Conservation (phyloP, 2,888 invertebrate species). For the Meiosimyza platycephala region DNA sequence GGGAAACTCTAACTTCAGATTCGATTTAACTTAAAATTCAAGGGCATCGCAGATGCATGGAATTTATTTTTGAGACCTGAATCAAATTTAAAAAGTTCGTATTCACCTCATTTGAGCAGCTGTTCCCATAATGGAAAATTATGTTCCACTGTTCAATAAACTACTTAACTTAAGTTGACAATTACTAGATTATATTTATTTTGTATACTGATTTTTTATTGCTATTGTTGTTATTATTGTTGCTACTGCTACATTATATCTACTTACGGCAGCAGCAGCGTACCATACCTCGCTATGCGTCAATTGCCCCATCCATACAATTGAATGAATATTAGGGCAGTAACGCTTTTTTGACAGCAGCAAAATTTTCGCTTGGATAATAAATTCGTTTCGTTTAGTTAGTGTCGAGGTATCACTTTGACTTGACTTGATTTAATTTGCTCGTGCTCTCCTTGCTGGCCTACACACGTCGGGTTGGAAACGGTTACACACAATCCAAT, state of each 20-base stretch:
- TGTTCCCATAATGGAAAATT: background rate
- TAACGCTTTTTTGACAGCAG: slow-evolving; percentile 24
- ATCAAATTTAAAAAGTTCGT: background rate
- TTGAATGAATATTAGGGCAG: slow-evolving; percentile 39
- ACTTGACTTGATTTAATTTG: slow-evolving; percentile 29
- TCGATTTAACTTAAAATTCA: too few species aligned
- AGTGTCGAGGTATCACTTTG: slow-evolving; percentile 38
- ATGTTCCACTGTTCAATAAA: slow-evolving; percentile 39
- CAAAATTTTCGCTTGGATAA: slow-evolving; percentile 37
- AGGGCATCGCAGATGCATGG: background rate
- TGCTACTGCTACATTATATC: slow-evolving; percentile 27
- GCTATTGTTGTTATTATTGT: slow-evolving; percentile 36
- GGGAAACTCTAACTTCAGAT: too few species aligned
- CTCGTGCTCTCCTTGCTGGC: slow-evolving; percentile 4
- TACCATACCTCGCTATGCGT: slow-evolving; percentile 32
- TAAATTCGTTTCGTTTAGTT: slow-evolving; percentile 41
- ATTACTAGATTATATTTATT: slow-evolving; percentile 38
- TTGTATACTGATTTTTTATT: slow-evolving; percentile 33
- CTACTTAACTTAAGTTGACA: slow-evolving; percentile 47
- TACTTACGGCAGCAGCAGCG: slow-evolving; percentile 24
- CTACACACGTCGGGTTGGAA: background rate
- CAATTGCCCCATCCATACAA: slow-evolving; percentile 32
- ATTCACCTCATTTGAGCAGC: too few species aligned
- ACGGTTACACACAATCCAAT: background rate
- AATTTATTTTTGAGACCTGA: background rate